Percentiles rank a stretch among this genome's conserved stretches.
Evolutionary conservation across 2,888 invertebrate genomes (phyloP).

Genomic region (Choristoneura rosaceana): DNA sequence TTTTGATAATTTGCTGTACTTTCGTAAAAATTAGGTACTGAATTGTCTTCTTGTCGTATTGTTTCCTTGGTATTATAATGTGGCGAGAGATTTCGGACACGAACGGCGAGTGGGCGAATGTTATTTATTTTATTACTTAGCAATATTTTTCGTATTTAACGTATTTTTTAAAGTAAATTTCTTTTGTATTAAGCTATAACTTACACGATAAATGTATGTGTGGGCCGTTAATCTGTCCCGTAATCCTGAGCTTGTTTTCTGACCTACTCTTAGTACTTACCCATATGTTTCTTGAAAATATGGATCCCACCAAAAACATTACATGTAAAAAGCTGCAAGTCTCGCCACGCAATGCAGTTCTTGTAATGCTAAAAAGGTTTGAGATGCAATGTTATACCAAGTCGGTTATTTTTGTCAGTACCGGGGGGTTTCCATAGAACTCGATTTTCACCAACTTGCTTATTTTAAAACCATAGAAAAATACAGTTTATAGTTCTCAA

Average conservation of each 20-base stretch:
- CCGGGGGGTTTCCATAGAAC: no score
- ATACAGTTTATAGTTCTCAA: no score
- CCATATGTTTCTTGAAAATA: conserved; percentile 5
- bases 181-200: conserved; percentile 59
- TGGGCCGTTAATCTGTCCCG: conserved; percentile 27
- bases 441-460: no score
- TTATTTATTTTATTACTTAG: conserved; percentile 59
- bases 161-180: conserved; percentile 56
- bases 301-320: no score
- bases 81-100: conserved; percentile 17
- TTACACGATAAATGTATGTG: conserved; percentile 56
- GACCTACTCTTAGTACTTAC: conserved; percentile 11
- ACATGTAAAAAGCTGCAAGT: no score
- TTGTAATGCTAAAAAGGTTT: no score
- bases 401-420: no score
- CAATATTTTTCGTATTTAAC: conserved; percentile 52
- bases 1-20: neutral
- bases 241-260: conserved; percentile 16
- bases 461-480: no score
- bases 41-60: neutral
- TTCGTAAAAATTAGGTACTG: neutral
- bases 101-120: conserved; percentile 46
- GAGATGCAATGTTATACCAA: no score
- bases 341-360: no score
- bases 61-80: neutral